Evolutionary conservation across 2,797 vertebrate species (phyloP), one percentile per base, ranked within the genome.

Genomic region (Bradypus variegatus): DNA sequence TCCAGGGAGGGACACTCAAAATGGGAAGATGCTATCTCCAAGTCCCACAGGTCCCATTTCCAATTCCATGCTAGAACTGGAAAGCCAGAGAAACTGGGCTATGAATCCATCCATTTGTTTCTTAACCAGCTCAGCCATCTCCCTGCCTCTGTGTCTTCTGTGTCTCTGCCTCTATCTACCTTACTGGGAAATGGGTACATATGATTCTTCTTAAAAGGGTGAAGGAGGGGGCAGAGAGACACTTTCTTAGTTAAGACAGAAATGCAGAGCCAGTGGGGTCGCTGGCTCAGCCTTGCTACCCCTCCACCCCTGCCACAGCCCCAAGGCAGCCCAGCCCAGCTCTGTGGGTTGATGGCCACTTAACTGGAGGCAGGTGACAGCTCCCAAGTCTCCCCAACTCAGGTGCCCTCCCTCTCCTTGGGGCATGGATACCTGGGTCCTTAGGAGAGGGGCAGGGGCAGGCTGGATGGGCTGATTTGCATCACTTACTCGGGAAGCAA

Each of bases 401-500:
- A 23, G 78, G 72, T 69, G 77, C 21, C 31, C 65, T 48, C 64
- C 60, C 11, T 45, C 55, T 86, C 76, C 77, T 65, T 76, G 91
- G 53, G 45, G 45, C 64, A 45, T 85, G 93, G 92, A 91, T 2
- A 0, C 94, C 93, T 89, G 91, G 91, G 89, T 94, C 82, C 91
- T 41, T 64, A n/a, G 86, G 67, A 94, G 79, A 86, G 76, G n/a
- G 91, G 48, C 64, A 58, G 58, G n/a, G 83, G 33, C 50, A 11
- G 62, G 87, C 87, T 88, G 70, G 80, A 64, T 65, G 19, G 85
- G 91, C 65, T 92, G 81, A 96, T 95, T 93, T 96, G 95, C 94
- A 94, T 96, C 53, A 8, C 93, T 95, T 95, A 83, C 93, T 95
- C 88, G 94, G 88, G 94, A 96, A 95, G 96, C 95, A 95, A 95